Conservation (phyloP, 2,888 invertebrate species). For the Oxytorus armatus region DNA sequence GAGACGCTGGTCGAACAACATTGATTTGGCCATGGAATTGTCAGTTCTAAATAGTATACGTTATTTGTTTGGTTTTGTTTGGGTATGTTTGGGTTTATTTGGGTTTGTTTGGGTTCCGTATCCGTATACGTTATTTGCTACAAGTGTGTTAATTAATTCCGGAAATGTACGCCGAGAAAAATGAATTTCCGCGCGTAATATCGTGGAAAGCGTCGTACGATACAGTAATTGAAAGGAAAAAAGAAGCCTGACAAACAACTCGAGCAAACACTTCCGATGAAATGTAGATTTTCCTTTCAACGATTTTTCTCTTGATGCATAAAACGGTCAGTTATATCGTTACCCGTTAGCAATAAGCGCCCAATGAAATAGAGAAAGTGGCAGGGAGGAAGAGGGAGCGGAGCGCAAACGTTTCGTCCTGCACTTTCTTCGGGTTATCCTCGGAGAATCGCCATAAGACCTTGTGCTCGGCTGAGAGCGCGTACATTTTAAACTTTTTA, state of each 20-base stretch:
- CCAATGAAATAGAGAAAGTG: background rate
- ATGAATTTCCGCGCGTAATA: too few species aligned
- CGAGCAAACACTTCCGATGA: background rate
- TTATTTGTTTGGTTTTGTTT: too few species aligned
- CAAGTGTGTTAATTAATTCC: too few species aligned
- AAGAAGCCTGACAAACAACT: background rate
- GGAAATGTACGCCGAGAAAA: too few species aligned
- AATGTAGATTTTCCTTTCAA: background rate
- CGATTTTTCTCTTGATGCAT: background rate
- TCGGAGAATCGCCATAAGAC: background rate
- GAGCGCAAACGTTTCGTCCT: background rate
- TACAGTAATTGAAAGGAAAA: too few species aligned
- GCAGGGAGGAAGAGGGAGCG: background rate
- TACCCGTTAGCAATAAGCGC: background rate
- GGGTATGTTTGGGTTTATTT: too few species aligned
- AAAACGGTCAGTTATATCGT: slow-evolving; percentile 7
- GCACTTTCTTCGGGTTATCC: background rate
- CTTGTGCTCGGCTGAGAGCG: background rate
- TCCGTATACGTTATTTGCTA: too few species aligned
- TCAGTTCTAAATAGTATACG: too few species aligned
- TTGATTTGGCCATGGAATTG: too few species aligned
- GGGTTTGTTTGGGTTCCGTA: too few species aligned
- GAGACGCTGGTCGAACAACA: too few species aligned
- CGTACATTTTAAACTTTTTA: slow-evolving; percentile 38
- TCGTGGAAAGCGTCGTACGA: too few species aligned